phyloP scores from a whole-genome alignment of 2,113 vertebrate genomes.

The Ctenomys sociabilis region DNA sequence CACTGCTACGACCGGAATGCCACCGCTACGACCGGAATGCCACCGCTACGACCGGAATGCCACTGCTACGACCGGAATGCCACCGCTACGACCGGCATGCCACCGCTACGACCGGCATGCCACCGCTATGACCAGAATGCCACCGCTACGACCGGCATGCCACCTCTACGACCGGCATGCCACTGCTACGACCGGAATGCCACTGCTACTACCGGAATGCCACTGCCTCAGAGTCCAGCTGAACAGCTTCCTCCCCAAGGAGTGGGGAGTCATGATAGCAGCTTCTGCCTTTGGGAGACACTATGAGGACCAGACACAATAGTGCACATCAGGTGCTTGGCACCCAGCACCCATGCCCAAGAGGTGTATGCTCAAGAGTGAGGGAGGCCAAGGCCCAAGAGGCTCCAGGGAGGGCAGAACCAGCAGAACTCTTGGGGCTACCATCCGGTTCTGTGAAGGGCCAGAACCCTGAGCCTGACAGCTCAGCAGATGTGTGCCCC shows the following conservation, averaged over 20 bases:
- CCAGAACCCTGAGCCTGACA: background rate
- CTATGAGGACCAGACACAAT: background rate
- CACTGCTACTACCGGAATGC: too few species aligned
- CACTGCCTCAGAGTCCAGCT: background rate
- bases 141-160: too few species aligned
- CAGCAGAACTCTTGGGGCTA: background rate
- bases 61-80: too few species aligned
- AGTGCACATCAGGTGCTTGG: fast-evolving
- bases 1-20: too few species aligned
- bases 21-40: too few species aligned
- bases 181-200: too few species aligned
- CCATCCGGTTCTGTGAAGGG: background rate
- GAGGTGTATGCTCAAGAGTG: fast-evolving
- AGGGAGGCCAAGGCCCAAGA: fast-evolving
- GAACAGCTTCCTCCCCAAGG: background rate
- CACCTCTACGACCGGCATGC: too few species aligned
- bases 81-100: too few species aligned
- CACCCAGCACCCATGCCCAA: background rate
- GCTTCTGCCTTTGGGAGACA: background rate
- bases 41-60: too few species aligned
- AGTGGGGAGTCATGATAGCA: background rate
- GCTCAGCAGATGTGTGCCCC: background rate
- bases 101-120: too few species aligned
- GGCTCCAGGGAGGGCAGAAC: background rate
- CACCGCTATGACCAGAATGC: too few species aligned